Evolutionary conservation across 30 jellyfish, hydroid and myxozoan genomes (phyloP).

Genomic region (Pseudorhiza aurosa): DNA sequence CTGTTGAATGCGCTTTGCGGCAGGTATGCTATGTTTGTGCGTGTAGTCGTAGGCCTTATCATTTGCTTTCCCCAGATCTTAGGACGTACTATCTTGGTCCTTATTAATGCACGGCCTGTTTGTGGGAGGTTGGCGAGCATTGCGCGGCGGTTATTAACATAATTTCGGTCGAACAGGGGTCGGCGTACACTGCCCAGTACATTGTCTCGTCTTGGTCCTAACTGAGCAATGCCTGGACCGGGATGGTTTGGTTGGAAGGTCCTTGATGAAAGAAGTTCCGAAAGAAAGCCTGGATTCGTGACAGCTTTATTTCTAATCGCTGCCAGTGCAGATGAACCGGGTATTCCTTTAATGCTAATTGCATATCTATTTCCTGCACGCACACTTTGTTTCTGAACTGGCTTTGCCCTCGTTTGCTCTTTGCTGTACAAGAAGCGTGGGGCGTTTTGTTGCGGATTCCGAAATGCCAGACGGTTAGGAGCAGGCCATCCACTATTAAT

Average conservation of each 20-base stretch:
- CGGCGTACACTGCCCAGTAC: not conserved
- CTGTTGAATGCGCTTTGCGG: slow-evolving; percentile 57
- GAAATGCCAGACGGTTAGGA: not conserved
- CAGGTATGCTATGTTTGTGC: slow-evolving; percentile 45
- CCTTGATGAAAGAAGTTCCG: slow-evolving; percentile 44
- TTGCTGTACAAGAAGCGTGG: not conserved
- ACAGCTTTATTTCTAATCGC: slow-evolving; percentile 62
- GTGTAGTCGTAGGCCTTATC: slow-evolving; percentile 30
- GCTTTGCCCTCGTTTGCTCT: not conserved
- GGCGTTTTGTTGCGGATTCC: not conserved
- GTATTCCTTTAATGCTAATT: slow-evolving; percentile 59
- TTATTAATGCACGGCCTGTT: slow-evolving; percentile 89
- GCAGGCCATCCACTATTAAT: not conserved
- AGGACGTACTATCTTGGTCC: slow-evolving; percentile 79
- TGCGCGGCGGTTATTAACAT: slow-evolving; percentile 7
- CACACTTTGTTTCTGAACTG: not conserved
- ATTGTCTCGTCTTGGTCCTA: slow-evolving; percentile 1
- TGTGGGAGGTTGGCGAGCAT: slow-evolving; percentile 72
- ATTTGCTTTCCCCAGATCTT: not conserved
- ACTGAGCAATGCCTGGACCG: not conserved
- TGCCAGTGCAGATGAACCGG: slow-evolving; percentile 50
- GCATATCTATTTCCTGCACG: slow-evolving; percentile 56
- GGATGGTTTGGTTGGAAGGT: slow-evolving; percentile 8
- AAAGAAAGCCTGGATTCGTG: slow-evolving; percentile 53
- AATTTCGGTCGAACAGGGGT: too few species aligned